Conservation (phyloP, 2,797 vertebrate species). For the Hybognathus amarus region DNA sequence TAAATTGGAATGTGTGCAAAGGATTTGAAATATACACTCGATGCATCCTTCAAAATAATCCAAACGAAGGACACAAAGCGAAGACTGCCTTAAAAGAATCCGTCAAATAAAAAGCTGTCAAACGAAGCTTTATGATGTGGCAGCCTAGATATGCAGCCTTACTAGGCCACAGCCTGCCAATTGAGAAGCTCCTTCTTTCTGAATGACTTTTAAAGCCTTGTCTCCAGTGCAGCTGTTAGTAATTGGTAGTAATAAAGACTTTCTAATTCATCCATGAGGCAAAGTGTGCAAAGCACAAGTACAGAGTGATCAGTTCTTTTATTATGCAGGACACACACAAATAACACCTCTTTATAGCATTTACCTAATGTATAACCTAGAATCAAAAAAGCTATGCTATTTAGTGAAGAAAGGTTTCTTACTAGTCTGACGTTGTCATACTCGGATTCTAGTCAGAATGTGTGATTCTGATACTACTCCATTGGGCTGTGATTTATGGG, state of each 20-base stretch:
- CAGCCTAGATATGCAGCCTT: not conserved
- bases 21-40: not conserved
- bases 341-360: not conserved
- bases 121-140: not conserved
- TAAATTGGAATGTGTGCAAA: not conserved
- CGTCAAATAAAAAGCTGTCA: not conserved
- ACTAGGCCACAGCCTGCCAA: not conserved
- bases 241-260: not conserved
- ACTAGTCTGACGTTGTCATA: no score
- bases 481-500: no score
- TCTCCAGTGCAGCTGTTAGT: not conserved
- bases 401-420: not conserved
- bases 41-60: not conserved
- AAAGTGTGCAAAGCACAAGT: constrained; percentile 13
- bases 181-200: not conserved
- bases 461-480: no score
- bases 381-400: not conserved
- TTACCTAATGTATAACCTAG: not conserved
- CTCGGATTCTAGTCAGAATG: no score
- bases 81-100: not conserved
- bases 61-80: not conserved
- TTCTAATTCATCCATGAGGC: constrained; percentile 9
- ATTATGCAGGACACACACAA: constrained; percentile 20
- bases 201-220: not conserved
- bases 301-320: constrained; percentile 14